Conservation (phyloP, 2,797 vertebrate genomes). For the Limnodromus scolopaceus region DNA sequence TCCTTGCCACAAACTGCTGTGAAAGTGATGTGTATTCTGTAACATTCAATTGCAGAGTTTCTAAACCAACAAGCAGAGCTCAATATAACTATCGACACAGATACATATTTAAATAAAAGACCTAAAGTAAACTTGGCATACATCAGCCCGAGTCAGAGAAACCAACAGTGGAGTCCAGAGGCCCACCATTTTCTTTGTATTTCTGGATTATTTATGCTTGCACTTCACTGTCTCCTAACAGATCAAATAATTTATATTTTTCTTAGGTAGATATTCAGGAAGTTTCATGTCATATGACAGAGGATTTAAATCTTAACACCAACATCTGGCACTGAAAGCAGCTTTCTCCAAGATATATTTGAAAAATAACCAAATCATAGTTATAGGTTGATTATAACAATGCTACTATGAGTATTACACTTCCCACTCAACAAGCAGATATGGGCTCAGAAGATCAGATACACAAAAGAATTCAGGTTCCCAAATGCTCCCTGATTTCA, state of each 20-base stretch:
- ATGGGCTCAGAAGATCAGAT: not conserved
- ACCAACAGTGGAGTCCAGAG: not conserved
- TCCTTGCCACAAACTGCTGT: constrained; percentile 49
- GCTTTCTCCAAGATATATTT: not conserved
- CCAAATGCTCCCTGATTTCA: not conserved
- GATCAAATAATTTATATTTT: not conserved
- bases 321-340: not conserved
- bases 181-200: not conserved
- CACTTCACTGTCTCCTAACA: not conserved
- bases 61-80: not conserved
- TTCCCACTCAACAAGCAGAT: not conserved
- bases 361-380: not conserved
- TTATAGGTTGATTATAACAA: not conserved
- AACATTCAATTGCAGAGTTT: constrained; percentile 4
- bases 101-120: not conserved
- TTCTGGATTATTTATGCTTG: not conserved
- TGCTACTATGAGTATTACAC: not conserved
- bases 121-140: not conserved
- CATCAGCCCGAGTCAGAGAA: not conserved
- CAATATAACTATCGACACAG: not conserved
- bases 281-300: not conserved
- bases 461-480: not conserved
- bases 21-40: constrained; percentile 2
- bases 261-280: not conserved
- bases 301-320: not conserved